phyloP scores from a whole-genome alignment of 2,888 invertebrate genomes.

The Cosmorhoe ocellata region DNA sequence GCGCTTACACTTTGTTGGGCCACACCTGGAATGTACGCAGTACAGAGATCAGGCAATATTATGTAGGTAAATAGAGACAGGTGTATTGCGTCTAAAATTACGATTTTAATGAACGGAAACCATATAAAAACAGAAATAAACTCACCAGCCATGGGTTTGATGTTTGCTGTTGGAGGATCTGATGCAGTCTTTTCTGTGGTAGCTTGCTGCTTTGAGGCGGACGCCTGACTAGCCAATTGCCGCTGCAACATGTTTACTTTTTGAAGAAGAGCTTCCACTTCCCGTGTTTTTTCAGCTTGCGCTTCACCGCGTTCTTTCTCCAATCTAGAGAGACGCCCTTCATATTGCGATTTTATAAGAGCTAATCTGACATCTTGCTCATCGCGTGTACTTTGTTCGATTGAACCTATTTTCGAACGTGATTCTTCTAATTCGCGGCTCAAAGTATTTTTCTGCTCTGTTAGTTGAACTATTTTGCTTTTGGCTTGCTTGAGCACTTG shows the following conservation, averaged over 20 bases:
- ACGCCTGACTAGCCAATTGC: slow-evolving; percentile 87
- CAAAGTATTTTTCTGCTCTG: slow-evolving; percentile 85
- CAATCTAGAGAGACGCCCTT: slow-evolving; percentile 85
- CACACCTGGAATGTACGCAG: slow-evolving; percentile 60
- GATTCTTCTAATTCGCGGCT: slow-evolving; percentile 82
- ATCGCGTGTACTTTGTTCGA: slow-evolving; percentile 78
- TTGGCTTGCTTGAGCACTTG: slow-evolving; percentile 88
- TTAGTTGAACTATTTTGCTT: slow-evolving; percentile 87
- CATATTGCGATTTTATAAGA: slow-evolving; percentile 86
- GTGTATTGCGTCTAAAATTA: too few relatives aligned
- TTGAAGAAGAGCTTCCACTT: slow-evolving; percentile 87
- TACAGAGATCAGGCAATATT: background rate
- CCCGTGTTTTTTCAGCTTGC: slow-evolving; percentile 82
- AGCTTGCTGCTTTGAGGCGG: slow-evolving; percentile 85
- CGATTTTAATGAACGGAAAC: too few relatives aligned
- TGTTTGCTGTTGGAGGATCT: slow-evolving; percentile 92
- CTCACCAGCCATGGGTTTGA: slow-evolving; percentile 95
- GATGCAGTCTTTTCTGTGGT: slow-evolving; percentile 79
- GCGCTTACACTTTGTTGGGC: slow-evolving; percentile 78
- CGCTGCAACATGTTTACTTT: slow-evolving; percentile 86
- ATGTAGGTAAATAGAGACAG: background rate
- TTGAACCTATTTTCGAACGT: slow-evolving; percentile 73
- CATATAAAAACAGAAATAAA: too few relatives aligned
- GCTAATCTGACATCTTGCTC: slow-evolving; percentile 82
- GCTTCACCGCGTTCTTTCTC: slow-evolving; percentile 88